phyloP scores from a whole-genome alignment of 1,140 invertebrate species.

The Brachionus sp. region DNA sequence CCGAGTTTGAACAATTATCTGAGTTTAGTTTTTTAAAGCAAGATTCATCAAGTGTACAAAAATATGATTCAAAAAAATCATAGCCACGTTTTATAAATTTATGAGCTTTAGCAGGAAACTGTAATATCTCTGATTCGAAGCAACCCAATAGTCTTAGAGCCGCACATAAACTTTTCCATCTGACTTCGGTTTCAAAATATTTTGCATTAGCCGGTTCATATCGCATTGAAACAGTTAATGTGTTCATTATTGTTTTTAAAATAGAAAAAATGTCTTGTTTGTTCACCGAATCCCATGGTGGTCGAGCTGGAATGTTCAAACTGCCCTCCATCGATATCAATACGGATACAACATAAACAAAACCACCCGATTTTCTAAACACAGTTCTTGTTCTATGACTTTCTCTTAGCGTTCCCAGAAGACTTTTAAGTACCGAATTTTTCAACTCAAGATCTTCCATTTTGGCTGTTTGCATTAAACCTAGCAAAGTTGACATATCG shows the following conservation, averaged over 20 bases:
- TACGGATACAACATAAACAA: slow-evolving; percentile 93
- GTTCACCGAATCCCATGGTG: slow-evolving; percentile 50
- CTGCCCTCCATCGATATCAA: slow-evolving; percentile 85
- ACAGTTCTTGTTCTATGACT: slow-evolving; percentile 90
- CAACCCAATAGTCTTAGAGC: slow-evolving; percentile 84
- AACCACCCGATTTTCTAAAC: slow-evolving; percentile 94
- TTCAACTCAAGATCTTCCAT: slow-evolving; percentile 75
- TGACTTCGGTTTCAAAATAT: slow-evolving; percentile 92
- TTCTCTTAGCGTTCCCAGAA: slow-evolving; percentile 81
- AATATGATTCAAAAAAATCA: slow-evolving; percentile 42
- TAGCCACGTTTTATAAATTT: neutral
- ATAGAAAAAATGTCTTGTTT: slow-evolving; percentile 55
- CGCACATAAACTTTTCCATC: slow-evolving; percentile 84
- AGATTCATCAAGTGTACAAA: slow-evolving; percentile 41
- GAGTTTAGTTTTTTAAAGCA: slow-evolving; percentile 27
- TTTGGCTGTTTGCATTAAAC: slow-evolving; percentile 81
- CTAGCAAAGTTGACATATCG: slow-evolving; percentile 84
- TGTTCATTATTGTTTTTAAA: slow-evolving; percentile 85
- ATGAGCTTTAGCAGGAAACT: neutral
- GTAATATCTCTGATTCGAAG: slow-evolving; percentile 63
- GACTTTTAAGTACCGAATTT: slow-evolving; percentile 81
- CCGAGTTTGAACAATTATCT: neutral
- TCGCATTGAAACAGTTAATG: slow-evolving; percentile 91
- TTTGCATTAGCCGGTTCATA: slow-evolving; percentile 98
- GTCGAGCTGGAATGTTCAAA: slow-evolving; percentile 58